A percentile compares a stretch with the other conserved stretches of the same genome.
phyloP scores from a whole-genome alignment of 2,888 invertebrate genomes.

The Acleris laterana region DNA sequence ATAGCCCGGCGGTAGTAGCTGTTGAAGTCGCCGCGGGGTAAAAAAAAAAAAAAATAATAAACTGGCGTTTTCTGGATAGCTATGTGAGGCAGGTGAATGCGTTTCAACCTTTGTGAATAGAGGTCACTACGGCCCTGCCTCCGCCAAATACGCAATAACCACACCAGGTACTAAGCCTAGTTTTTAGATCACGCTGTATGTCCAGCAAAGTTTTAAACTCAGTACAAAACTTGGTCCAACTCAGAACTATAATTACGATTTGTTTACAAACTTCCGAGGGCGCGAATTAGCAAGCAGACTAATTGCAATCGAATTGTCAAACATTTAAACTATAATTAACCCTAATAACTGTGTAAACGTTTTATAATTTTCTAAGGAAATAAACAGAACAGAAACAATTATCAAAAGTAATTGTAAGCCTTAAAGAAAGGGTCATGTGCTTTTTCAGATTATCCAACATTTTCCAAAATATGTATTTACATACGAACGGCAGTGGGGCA shows the following conservation, averaged over 20 bases:
- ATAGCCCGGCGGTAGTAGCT: too few relatives aligned
- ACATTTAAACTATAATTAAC: constrained; percentile 8
- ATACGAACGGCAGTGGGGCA: too few relatives aligned
- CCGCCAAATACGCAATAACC: background rate
- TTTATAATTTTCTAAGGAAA: background rate
- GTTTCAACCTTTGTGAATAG: background rate
- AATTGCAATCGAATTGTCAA: constrained; percentile 27
- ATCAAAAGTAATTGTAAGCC: too few relatives aligned
- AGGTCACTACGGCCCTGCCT: too few relatives aligned
- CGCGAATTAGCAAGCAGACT: constrained; percentile 32
- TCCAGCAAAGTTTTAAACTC: constrained; percentile 14
- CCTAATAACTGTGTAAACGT: constrained; percentile 10
- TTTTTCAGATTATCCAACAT: too few relatives aligned
- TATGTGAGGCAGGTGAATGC: too few relatives aligned
- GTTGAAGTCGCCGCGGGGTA: too few relatives aligned
- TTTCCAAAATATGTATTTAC: too few relatives aligned
- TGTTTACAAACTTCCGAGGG: constrained; percentile 33
- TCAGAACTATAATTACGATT: constrained; percentile 23
- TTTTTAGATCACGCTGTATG: constrained; percentile 12
- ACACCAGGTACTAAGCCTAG: background rate
- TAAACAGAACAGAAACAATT: too few relatives aligned
- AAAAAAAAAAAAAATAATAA: too few relatives aligned
- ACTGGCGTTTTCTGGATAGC: too few relatives aligned
- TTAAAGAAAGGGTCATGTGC: too few relatives aligned
- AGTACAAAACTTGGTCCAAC: constrained; percentile 18